These are phyloP conservation scores for Myripristis jacobus DNA, from an alignment of 2,797 vertebrate genomes.

Conservation along the genomic window DNA sequence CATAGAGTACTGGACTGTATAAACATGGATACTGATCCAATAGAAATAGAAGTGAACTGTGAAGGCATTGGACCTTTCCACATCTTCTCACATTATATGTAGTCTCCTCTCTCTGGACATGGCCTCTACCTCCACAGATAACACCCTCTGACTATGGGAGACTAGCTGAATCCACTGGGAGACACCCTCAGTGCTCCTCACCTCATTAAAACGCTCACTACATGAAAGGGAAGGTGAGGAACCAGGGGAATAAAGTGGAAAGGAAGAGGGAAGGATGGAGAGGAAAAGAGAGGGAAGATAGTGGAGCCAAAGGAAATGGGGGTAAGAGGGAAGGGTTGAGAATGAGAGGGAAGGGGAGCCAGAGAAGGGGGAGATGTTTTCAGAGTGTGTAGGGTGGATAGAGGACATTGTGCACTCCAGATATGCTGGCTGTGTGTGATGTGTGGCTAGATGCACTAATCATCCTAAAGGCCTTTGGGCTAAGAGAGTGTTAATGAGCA, in stretches of 20 bases:
- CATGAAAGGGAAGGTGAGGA: constrained; percentile 37
- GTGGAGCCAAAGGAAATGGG: not conserved
- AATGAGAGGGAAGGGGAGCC: not conserved
- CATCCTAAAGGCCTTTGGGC: constrained; percentile 64
- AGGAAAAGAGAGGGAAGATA: constrained; percentile 2
- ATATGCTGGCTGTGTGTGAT: constrained; percentile 42
- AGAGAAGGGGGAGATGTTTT: constrained; percentile 1
- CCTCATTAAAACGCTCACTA: constrained; percentile 60
- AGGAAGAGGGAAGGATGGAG: not conserved
- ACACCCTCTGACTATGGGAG: constrained; percentile 54
- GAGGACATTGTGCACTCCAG: constrained; percentile 19
- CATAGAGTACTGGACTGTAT: not conserved
- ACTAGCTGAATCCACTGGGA: constrained; percentile 58
- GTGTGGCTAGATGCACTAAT: constrained; percentile 63
- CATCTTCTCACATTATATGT: constrained; percentile 32
- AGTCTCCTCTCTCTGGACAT: constrained; percentile 33
- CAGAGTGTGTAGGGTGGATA: constrained; percentile 40
- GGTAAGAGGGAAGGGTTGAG: constrained; percentile 10
- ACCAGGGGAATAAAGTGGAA: constrained; percentile 7
- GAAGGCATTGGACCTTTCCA: constrained; percentile 37
- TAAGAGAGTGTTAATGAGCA: constrained; percentile 67
- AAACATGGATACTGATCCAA: not conserved
- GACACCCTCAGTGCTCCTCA: constrained; percentile 48
- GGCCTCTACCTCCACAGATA: constrained; percentile 62
- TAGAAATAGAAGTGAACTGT: not conserved